Percentiles rank a stretch among this genome's conserved stretches.
Conservation (phyloP, 2,888 invertebrate species). For the Muscina levida region DNA sequence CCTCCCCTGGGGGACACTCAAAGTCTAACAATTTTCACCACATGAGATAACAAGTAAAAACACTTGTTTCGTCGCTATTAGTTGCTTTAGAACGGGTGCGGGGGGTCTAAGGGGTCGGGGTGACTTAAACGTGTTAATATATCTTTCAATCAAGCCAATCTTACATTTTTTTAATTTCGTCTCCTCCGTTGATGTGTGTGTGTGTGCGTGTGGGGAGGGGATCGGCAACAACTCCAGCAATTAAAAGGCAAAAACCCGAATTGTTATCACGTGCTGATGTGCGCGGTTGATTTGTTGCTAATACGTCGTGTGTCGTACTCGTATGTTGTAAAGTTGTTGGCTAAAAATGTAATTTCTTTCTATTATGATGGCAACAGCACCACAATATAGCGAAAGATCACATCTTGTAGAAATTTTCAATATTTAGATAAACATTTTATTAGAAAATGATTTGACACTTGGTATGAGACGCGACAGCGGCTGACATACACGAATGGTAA, state of each 20-base stretch:
- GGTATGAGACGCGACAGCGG: conserved; percentile 32
- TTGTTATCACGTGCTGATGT: conserved; percentile 51
- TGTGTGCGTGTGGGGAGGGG: conserved; percentile 3
- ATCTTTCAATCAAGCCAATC: conserved; percentile 35
- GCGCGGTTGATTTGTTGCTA: conserved; percentile 47
- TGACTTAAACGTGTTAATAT: conserved; percentile 26
- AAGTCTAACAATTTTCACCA: conserved; percentile 19
- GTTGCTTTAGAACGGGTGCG: too few species aligned
- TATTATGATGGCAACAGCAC: not conserved
- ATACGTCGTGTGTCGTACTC: too few species aligned
- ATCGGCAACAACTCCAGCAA: too few species aligned
- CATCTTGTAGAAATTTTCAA: conserved; percentile 8
- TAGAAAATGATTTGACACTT: conserved; percentile 60
- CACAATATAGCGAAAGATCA: not conserved
- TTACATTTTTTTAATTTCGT: conserved; percentile 36
- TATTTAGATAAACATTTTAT: conserved; percentile 49
- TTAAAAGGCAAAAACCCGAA: conserved; percentile 43
- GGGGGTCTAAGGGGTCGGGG: not conserved
- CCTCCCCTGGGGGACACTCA: too few species aligned
- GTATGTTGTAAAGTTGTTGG: too few species aligned
- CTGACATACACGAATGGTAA: not conserved
- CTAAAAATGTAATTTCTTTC: conserved; percentile 1
- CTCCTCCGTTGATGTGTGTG: not conserved
- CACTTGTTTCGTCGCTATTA: not conserved
- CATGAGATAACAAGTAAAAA: conserved; percentile 16